phyloP scores from a whole-genome alignment of 2,888 invertebrate species.

The Chrysina gloriosa region DNA sequence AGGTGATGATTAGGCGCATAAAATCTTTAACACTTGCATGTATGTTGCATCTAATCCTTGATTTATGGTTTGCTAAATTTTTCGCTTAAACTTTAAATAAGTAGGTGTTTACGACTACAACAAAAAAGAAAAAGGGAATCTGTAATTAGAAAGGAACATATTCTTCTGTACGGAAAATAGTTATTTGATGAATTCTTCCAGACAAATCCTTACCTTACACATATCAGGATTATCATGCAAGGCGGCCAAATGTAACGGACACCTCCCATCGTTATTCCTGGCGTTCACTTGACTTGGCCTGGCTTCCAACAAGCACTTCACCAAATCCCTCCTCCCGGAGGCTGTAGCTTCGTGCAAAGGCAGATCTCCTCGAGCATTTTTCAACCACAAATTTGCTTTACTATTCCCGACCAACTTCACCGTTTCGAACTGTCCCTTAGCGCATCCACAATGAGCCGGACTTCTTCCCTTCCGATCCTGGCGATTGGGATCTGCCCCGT shows the following conservation, averaged over 20 bases:
- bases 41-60: too few relatives aligned
- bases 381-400: slow-evolving; percentile 90
- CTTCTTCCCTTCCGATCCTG: slow-evolving; percentile 94
- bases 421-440: slow-evolving; percentile 88
- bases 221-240: slow-evolving; percentile 93
- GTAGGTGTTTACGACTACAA: too few relatives aligned
- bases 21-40: too few relatives aligned
- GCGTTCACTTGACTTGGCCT: slow-evolving; percentile 87
- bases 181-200: neutral
- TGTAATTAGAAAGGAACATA: too few relatives aligned
- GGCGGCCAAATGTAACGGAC: slow-evolving; percentile 93
- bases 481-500: slow-evolving; percentile 91
- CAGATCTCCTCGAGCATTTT: slow-evolving; percentile 93
- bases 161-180: neutral
- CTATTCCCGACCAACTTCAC: slow-evolving; percentile 75
- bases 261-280: slow-evolving; percentile 92
- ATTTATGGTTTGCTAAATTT: too few relatives aligned
- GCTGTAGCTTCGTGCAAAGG: slow-evolving; percentile 96
- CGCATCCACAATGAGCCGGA: slow-evolving; percentile 94
- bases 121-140: too few relatives aligned
- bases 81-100: too few relatives aligned
- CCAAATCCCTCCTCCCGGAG: slow-evolving; percentile 88
- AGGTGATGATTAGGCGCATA: too few relatives aligned
- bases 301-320: slow-evolving; percentile 88
- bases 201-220: slow-evolving; percentile 75